Evolutionary conservation across 2,113 vertebrate genomes (phyloP), one percentile per base, ranked within the genome.

Genomic region (Furnarius figulus): DNA sequence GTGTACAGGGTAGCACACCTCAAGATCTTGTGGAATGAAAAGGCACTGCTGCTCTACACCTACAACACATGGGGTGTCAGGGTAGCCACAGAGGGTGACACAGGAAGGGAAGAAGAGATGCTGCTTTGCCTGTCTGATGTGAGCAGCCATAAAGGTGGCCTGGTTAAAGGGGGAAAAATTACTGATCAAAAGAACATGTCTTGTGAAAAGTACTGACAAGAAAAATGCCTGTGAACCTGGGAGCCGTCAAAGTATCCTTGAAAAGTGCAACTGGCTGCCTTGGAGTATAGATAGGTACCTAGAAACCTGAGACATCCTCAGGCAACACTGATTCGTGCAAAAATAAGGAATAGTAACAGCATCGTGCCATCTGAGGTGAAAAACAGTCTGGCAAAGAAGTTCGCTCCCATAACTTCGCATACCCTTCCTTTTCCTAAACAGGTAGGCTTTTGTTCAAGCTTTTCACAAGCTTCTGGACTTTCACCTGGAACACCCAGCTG

Each of bases 51-150:
- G 58, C 33, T 62, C 30, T 31, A 42, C 12, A 77, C 28, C 10
- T 33, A n/a, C 12, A 22, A 27, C 2, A 5, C 70, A 4, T 75
- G 14, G 44, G 42, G 18, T 53, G 39, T 59, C 3, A 1, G 14
- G 55, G 52, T 2, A 2, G 39, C 39, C 1, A 0, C 2, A 2
- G 55, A 68, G 37, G 30, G 10, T 72, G 35, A 68, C 16, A 72
- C 1, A 2, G 14, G 17, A n/a, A 76, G 27, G 21, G 27, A 59
- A 20, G 33, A 6, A 58, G 21, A 13, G 37, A 75, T 81, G 59
- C 14, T 50, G 3, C 44, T 93, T 39, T 40, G 28, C 19, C 56
- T 84, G 31, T 55, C 49, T 42, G 27, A n/a, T 65, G 30, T 47
- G 30, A 84, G 37, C 47, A 70, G 33, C 22, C 55, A 58, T 52